Evolutionary conservation across 1,140 invertebrate genomes (phyloP), one percentile per base, ranked within the genome.

Genomic region (Drosophila nigromelanica): DNA sequence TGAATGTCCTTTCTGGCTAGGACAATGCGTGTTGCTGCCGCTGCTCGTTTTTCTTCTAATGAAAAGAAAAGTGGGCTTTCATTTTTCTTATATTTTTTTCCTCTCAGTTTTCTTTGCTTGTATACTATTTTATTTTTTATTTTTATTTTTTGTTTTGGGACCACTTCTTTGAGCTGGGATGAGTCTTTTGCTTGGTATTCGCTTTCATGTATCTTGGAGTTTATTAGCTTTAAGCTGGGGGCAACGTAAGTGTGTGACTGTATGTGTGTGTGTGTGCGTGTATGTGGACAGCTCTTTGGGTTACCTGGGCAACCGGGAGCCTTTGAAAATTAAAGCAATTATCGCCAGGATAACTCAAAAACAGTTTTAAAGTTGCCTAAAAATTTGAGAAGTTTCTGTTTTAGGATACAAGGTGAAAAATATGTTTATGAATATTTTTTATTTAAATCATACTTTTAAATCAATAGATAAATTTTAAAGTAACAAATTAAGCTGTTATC

Each of bases 51-150:
- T 83, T 76, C 69, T 56, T 81, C 68, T 87, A 86, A 87, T 78
- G 78, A 86, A 81, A 86, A 76, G 71, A 78, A 69, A 87, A 87
- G 76, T 83, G 77, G 63, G 75, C 78, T 77, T 87, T 86, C 82
- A 71, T 78, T 78, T 81, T 78, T 60, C 68, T 73, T 54, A 58
- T 68, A 67, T 74, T 55, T 66, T 48, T 76, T 64, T 58, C 40
- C 27, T 27, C 27, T 70, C 40, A 58, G 52, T 67, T 62, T 47
- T 37, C 30, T 48, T 51, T 43, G 30, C 35, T 64, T 78, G 43
- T 47, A 67, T 78, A 70, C 70, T 75, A 82, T 64, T 68, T 64
- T 72, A 14, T 62, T 62, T 70, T 55, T 43, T 61, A 24, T 39
- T 45, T 27, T 40, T 40, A 30, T 61, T 62, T 56, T 76, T 60